A percentile compares a stretch with the other conserved stretches of the same genome.
phyloP scores from a whole-genome alignment of 1,140 invertebrate genomes.

The Drosophila malerkotliana region DNA sequence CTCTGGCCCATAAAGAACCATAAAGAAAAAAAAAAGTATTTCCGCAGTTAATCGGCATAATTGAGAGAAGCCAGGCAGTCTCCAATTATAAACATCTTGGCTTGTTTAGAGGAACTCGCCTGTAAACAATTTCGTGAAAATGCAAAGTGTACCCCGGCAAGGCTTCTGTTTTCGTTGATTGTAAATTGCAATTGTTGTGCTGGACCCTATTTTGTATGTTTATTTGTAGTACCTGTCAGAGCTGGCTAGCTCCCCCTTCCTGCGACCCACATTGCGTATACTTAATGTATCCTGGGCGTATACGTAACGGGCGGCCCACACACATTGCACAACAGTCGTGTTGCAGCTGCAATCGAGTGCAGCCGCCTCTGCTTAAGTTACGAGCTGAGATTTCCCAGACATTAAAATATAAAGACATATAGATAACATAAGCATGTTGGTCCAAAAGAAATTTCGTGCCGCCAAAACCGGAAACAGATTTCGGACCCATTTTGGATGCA shows the following conservation, averaged over 20 bases:
- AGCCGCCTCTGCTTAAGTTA: conserved; percentile 26
- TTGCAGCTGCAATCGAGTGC: conserved; percentile 28
- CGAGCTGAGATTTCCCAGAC: conserved; percentile 6
- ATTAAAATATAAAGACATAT: conserved; percentile 11
- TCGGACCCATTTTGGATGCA: conserved; percentile 61
- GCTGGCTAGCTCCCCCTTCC: neutral
- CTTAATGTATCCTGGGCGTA: conserved; percentile 52
- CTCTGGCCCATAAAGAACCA: conserved; percentile 45
- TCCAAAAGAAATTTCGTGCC: conserved; percentile 41
- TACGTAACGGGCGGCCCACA: conserved; percentile 43
- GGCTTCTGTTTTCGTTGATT: conserved; percentile 31
- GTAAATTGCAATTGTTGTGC: conserved; percentile 38
- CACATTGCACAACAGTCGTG: conserved; percentile 41
- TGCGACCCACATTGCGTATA: conserved; percentile 57
- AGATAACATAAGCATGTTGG: conserved; percentile 29
- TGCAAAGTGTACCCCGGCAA: conserved; percentile 32
- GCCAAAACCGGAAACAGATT: conserved; percentile 68
- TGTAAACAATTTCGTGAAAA: conserved; percentile 56
- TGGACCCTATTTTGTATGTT: neutral
- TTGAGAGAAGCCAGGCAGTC: conserved; percentile 38
- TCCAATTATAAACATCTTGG: conserved; percentile 58
- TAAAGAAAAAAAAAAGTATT: conserved; percentile 53
- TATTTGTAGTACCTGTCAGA: neutral
- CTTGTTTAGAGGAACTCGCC: conserved; percentile 37
- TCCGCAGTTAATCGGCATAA: conserved; percentile 58